Base-by-base conservation (phyloP, 2,797 vertebrate species). In the Tapirus indicus region DNA sequence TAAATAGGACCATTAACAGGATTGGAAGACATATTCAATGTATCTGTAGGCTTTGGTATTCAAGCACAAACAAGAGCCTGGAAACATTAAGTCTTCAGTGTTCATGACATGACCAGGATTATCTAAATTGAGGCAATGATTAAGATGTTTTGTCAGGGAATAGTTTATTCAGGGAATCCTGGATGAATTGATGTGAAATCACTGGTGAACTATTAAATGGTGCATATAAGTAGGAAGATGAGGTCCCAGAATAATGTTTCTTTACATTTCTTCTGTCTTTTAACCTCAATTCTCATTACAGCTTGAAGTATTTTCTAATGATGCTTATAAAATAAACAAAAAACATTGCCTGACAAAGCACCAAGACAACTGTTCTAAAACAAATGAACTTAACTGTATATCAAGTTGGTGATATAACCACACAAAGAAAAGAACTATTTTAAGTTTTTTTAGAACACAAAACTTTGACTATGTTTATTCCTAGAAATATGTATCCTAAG, bases 1-100 rank as follows among this genome's bases (percentile, higher is more conserved):
- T 94, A 88, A 95, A 91, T 97, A 71, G 75, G 62, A 87, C 84
- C 72, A 82, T 94, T 97, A 96, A 94, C 62, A 72, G 68, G 79
- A 38, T 87, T 86, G 10, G 58, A 94, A 92, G 52, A 85, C 32
- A 56, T 74, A 83, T 84, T 95, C 83, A 79, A 27, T 88, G 7
- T 58, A 38, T 82, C 32, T 74, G 35, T 66, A 83, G 49, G 60
- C 89, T 95, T 96, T 84, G 29, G 56, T 95, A 41, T 88, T 91
- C 80, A 94, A 85, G 52, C 21, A 80, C 84, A 92, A 72, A 94
- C 75, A 94, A 95, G 77, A 97, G 35, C 41, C 58, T 95, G 18
- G 41, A 77, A 95, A 91, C 14, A 68, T 49, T 69, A 72, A 77
- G 56, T 12, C 27, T 64, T 96, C 84, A 21, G 18, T 90, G n/a